Evolutionary conservation across 2,113 vertebrate genomes (phyloP).

Genomic region (Mastomys coucha): DNA sequence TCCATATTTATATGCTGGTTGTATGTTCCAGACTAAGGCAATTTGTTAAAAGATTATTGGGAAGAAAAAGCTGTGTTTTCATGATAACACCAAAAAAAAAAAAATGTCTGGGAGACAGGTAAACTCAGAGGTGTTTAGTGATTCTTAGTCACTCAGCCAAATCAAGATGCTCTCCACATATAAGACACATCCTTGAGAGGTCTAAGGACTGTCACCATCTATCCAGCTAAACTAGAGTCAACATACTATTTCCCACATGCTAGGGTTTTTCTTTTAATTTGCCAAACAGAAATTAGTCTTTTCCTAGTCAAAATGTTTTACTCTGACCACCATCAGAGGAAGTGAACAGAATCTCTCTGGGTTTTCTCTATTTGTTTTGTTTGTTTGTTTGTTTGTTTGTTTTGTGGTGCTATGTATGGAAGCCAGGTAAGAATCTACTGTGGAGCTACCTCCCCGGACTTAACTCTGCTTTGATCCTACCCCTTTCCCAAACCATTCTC

Average conservation of each 20-base stretch:
- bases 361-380: not conserved
- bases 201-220: conserved; percentile 65
- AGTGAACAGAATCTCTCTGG: conserved; percentile 28
- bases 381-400: not conserved
- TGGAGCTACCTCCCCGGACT: no score
- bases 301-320: conserved; percentile 64
- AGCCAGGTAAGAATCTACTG: not conserved
- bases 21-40: conserved; percentile 63
- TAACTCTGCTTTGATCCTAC: not conserved
- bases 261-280: conserved; percentile 61
- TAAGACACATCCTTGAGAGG: conserved; percentile 60
- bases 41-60: conserved; percentile 50
- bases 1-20: not conserved
- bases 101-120: conserved; percentile 52
- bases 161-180: conserved; percentile 45
- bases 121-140: not conserved
- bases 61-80: conserved; percentile 56
- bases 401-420: not conserved
- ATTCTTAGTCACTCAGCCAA: not conserved
- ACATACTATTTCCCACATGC: conserved; percentile 71
- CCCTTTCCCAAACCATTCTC: not conserved
- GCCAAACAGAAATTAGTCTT: conserved; percentile 77
- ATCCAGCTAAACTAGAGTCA: conserved; percentile 75
- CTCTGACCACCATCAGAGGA: conserved; percentile 45
- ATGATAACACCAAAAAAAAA: conserved; percentile 61